phyloP scores from a whole-genome alignment of 2,113 vertebrate genomes.

The Seriola quinqueradiata region DNA sequence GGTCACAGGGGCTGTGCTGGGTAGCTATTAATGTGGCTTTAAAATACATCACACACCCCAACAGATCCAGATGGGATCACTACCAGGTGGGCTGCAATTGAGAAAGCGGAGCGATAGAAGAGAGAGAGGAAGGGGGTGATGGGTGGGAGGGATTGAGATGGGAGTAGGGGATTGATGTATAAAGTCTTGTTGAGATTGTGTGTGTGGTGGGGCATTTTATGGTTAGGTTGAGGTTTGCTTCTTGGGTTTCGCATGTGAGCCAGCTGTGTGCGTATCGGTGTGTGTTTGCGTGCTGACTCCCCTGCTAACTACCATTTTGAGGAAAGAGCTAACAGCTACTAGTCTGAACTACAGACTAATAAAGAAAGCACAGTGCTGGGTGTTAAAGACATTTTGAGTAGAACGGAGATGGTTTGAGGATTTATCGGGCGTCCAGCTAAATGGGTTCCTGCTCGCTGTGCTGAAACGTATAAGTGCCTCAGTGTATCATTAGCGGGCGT shows the following conservation, averaged over 20 bases:
- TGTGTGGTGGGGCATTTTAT: slow-evolving; percentile 56
- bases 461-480: neutral
- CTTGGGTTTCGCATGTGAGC: slow-evolving; percentile 40
- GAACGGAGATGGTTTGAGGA: slow-evolving; percentile 6
- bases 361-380: neutral
- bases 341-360: neutral
- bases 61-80: slow-evolving; percentile 56
- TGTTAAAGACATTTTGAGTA: neutral
- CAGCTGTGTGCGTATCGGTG: slow-evolving; percentile 35
- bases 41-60: slow-evolving; percentile 58
- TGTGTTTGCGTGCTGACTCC: slow-evolving; percentile 13
- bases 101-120: neutral
- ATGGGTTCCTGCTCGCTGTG: neutral
- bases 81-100: slow-evolving; percentile 57
- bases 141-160: slow-evolving; percentile 33
- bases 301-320: slow-evolving; percentile 5
- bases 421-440: neutral
- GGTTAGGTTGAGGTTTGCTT: slow-evolving; percentile 55
- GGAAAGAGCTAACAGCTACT: neutral
- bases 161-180: slow-evolving; percentile 47
- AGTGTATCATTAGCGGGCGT: neutral
- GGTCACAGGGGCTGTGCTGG: slow-evolving; percentile 53
- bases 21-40: slow-evolving; percentile 64
- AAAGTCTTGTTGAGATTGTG: slow-evolving; percentile 37
- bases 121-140: slow-evolving; percentile 13